A percentile compares a stretch with the other conserved stretches of the same genome.
Conservation (phyloP, 2,888 invertebrate genomes). For the Hecatera dysodea region DNA sequence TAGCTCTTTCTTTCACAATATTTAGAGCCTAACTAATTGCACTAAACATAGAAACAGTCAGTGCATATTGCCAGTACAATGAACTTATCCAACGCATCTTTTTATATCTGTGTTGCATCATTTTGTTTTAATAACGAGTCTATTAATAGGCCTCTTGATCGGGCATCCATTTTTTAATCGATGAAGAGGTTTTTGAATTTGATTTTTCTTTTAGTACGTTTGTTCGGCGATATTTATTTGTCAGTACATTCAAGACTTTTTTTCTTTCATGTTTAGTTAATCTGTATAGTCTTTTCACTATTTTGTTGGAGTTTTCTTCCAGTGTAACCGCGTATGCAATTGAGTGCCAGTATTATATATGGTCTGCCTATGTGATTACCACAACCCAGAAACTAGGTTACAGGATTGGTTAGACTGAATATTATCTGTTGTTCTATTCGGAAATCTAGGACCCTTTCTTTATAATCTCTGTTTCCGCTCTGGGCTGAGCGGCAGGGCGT, state of each 20-base stretch:
- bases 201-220: too few relatives aligned
- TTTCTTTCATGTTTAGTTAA: neutral
- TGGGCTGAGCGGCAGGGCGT: too few relatives aligned
- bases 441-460: too few relatives aligned
- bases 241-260: neutral
- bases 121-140: slow-evolving; percentile 29
- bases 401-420: too few relatives aligned
- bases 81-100: slow-evolving; percentile 30
- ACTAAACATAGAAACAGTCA: neutral
- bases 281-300: neutral
- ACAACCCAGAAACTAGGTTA: too few relatives aligned
- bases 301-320: neutral
- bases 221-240: too few relatives aligned
- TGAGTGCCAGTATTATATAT: neutral
- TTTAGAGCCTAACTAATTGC: neutral
- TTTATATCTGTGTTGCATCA: slow-evolving; percentile 35
- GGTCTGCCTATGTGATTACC: neutral
- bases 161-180: slow-evolving; percentile 11
- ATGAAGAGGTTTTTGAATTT: too few relatives aligned
- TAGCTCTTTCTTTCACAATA: neutral
- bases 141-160: slow-evolving; percentile 21
- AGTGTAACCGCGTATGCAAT: too few relatives aligned
- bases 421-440: too few relatives aligned
- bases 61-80: slow-evolving; percentile 8
- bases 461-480: too few relatives aligned